These are phyloP conservation scores for Eurytoma californica DNA, from an alignment of 2,888 invertebrate species.

Conservation along the genomic window DNA sequence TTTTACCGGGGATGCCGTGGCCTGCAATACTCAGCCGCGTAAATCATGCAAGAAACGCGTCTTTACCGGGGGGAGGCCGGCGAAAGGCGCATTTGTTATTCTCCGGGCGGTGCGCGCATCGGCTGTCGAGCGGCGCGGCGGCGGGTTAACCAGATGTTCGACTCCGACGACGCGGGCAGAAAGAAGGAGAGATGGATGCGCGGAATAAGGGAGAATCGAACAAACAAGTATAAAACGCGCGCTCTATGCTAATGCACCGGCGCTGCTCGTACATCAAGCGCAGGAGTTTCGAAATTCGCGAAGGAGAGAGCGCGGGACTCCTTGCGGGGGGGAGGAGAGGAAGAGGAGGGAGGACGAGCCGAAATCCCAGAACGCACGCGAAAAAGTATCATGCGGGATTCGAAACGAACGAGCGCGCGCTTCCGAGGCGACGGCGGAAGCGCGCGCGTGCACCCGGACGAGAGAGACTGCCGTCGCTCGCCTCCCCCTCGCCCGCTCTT, in stretches of 20 bases:
- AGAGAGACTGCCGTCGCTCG: constrained; percentile 37
- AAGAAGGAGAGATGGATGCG: not conserved
- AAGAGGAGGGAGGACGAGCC: not conserved
- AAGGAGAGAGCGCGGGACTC: constrained; percentile 6
- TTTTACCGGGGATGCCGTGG: constrained; percentile 9
- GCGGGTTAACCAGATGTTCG: constrained; percentile 48
- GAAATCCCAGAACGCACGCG: constrained; percentile 4
- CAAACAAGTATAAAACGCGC: constrained; percentile 50
- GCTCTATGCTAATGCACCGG: constrained; percentile 61
- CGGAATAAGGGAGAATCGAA: constrained; percentile 43
- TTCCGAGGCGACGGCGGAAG: constrained; percentile 40
- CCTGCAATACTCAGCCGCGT: constrained; percentile 11
- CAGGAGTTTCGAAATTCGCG: constrained; percentile 43
- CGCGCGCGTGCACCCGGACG: constrained; percentile 25
- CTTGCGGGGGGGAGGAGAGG: constrained; percentile 22
- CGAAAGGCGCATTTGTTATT: constrained; percentile 53
- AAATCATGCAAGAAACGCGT: constrained; percentile 46
- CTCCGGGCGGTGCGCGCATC: not conserved
- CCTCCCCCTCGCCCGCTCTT: not conserved
- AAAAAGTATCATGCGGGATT: constrained; percentile 21
- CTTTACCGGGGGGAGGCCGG: constrained; percentile 41
- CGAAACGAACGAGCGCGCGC: constrained; percentile 42
- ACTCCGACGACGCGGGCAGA: not conserved
- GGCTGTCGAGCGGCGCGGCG: constrained; percentile 10
- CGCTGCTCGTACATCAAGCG: constrained; percentile 60